Percentiles rank a stretch among this genome's conserved stretches.
phyloP scores from a whole-genome alignment of 2,113 vertebrate genomes.

The Accipiter cooperii region DNA sequence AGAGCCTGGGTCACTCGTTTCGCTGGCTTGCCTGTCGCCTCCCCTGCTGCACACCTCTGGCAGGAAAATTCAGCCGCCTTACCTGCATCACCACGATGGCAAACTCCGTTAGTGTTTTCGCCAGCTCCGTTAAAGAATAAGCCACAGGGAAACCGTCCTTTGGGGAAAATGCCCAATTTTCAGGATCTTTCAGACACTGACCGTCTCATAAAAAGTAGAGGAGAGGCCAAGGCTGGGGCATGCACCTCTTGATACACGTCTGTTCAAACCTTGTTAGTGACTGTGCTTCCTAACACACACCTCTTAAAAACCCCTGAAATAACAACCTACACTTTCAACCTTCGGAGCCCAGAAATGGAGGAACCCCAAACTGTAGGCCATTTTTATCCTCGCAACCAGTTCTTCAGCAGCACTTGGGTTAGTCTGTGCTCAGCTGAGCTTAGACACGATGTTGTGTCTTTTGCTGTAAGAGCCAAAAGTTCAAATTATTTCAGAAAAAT shows the following conservation, averaged over 20 bases:
- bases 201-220: neutral
- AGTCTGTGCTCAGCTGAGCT: neutral
- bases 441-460: neutral
- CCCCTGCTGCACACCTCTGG: too few relatives aligned
- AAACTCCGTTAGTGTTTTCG: neutral
- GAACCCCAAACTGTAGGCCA: neutral
- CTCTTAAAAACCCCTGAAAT: neutral
- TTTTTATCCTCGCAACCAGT: neutral
- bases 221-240: neutral
- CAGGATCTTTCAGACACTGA: neutral
- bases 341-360: neutral
- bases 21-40: too few relatives aligned
- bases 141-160: neutral
- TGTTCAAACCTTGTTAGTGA: too few relatives aligned
- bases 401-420: neutral
- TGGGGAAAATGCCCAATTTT: neutral
- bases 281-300: neutral
- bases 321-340: neutral
- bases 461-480: neutral
- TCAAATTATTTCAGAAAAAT: neutral
- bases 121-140: neutral
- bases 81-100: accelerated
- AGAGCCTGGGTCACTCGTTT: accelerated
- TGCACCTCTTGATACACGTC: neutral
- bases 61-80: neutral